phyloP scores from a whole-genome alignment of 2,113 vertebrate genomes.

The Verasper variegatus region DNA sequence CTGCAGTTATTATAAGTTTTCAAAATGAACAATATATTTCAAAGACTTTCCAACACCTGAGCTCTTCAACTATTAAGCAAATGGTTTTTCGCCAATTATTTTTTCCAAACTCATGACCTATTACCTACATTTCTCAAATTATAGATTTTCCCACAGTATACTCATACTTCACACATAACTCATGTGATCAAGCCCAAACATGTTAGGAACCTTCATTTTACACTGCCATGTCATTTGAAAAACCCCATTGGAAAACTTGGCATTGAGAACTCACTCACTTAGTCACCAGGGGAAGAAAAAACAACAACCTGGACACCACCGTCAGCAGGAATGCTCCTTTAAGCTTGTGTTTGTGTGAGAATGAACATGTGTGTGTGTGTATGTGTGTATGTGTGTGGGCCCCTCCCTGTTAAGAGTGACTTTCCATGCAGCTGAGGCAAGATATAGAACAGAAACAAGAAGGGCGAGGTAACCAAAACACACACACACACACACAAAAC shows the following conservation, averaged over 20 bases:
- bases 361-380: background rate
- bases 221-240: slow-evolving; percentile 28
- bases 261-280: slow-evolving; percentile 14
- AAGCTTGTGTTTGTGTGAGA: slow-evolving; percentile 18
- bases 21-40: too few relatives aligned
- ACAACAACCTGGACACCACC: background rate
- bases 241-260: slow-evolving; percentile 44
- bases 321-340: slow-evolving; percentile 35
- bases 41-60: too few relatives aligned
- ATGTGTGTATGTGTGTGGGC: slow-evolving; percentile 12
- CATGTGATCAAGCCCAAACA: slow-evolving; percentile 22
- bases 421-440: slow-evolving; percentile 48
- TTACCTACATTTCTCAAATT: slow-evolving; percentile 13
- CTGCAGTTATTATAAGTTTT: too few relatives aligned
- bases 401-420: slow-evolving; percentile 60
- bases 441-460: slow-evolving; percentile 45
- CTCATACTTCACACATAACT: background rate
- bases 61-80: background rate
- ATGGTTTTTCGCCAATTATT: background rate
- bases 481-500: slow-evolving; percentile 29
- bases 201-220: slow-evolving; percentile 21
- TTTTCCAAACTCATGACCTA: background rate
- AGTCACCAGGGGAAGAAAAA: too few relatives aligned
- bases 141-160: slow-evolving; percentile 33
- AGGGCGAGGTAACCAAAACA: slow-evolving; percentile 39